phyloP scores from a whole-genome alignment of 1,140 invertebrate genomes.

The Cydia pomonella region DNA sequence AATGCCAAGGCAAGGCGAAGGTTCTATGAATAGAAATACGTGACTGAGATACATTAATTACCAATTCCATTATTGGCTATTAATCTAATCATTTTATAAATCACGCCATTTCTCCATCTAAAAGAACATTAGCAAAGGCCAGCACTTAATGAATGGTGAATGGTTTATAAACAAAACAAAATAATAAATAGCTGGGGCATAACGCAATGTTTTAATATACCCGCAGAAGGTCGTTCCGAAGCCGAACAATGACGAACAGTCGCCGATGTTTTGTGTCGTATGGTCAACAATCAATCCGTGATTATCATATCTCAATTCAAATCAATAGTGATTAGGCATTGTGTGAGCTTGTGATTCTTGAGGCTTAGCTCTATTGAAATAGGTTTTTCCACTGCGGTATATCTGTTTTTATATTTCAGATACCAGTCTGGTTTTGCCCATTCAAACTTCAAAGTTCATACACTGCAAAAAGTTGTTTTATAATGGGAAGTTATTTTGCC shows the following conservation, averaged over 20 bases:
- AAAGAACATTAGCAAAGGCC: conserved; percentile 5
- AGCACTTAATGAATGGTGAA: not conserved
- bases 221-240: not conserved
- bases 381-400: not conserved
- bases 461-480: no score
- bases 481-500: no score
- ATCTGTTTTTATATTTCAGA: not conserved
- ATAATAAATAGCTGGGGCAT: not conserved
- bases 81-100: conserved; percentile 11
- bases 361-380: not conserved
- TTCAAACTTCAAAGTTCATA: no score
- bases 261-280: not conserved
- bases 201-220: not conserved
- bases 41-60: conserved; percentile 14
- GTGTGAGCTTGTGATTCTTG: not conserved
- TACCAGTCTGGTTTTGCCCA: no score
- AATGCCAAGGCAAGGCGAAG: conserved; percentile 26
- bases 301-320: not conserved
- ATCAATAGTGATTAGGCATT: conserved; percentile 1
- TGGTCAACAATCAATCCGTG: not conserved
- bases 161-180: not conserved
- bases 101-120: conserved; percentile 21
- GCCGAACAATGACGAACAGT: not conserved
- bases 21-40: not conserved
- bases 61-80: conserved; percentile 3